Percentiles rank a stretch among this genome's conserved stretches.
phyloP scores from a whole-genome alignment of 2,113 vertebrate genomes.

The Tragulus kanchil region DNA sequence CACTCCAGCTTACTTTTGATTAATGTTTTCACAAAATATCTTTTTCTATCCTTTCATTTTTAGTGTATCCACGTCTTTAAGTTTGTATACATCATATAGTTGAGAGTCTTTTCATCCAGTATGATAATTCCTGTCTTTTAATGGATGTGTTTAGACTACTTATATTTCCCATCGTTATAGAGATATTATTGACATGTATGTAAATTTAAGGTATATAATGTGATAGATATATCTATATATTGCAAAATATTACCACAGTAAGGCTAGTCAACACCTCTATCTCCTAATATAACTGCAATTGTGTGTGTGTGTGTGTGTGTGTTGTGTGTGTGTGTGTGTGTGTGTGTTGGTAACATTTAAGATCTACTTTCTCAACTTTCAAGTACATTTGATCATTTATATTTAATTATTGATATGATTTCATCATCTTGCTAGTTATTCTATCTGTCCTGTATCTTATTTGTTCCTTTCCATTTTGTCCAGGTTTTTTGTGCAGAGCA shows the following conservation, averaged over 20 bases:
- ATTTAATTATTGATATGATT: not conserved
- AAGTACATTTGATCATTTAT: not conserved
- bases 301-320: not conserved
- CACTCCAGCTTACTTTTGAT: not conserved
- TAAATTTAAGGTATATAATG: not conserved
- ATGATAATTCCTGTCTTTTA: not conserved
- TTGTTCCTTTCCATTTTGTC: slow-evolving; percentile 10
- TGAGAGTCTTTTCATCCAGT: not conserved
- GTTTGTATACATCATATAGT: not conserved
- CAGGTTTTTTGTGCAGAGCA: too few species aligned
- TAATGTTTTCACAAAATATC: not conserved
- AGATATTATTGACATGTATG: not conserved
- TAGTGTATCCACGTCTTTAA: not conserved
- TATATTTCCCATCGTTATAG: not conserved
- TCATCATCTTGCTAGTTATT: not conserved
- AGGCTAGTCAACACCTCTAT: not conserved
- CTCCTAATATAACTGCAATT: not conserved
- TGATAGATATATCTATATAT: not conserved
- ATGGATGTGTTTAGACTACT: not conserved
- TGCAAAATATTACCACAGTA: not conserved
- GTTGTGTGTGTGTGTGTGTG: not conserved
- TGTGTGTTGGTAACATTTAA: not conserved
- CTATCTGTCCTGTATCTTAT: not conserved
- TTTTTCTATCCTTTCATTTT: slow-evolving; percentile 27
- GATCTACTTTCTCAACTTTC: not conserved